Conservation (phyloP, 2,888 invertebrate genomes). For the Coecobrya sp. region DNA sequence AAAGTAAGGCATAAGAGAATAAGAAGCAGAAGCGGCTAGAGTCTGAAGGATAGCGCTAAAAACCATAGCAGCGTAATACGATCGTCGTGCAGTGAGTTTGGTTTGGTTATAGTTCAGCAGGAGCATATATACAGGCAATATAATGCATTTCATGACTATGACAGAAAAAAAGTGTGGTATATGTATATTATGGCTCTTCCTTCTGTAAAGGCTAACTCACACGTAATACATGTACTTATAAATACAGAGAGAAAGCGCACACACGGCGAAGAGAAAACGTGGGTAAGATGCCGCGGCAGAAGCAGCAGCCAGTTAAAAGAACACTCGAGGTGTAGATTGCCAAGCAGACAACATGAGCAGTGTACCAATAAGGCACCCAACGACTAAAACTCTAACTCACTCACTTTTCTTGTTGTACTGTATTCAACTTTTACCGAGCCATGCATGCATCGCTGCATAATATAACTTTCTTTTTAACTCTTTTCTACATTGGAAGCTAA, state of each 20-base stretch:
- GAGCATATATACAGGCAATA: background rate
- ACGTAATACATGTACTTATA: constrained; percentile 28
- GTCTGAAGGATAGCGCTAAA: background rate
- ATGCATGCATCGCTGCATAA: constrained; percentile 65
- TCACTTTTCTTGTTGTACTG: constrained; percentile 48
- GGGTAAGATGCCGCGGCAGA: constrained; percentile 61
- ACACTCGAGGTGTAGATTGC: constrained; percentile 68
- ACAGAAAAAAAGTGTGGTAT: too few relatives aligned
- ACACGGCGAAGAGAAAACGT: constrained; percentile 12
- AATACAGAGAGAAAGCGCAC: background rate
- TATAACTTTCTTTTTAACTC: constrained; percentile 71
- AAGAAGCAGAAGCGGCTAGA: background rate
- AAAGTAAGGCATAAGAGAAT: constrained; percentile 15
- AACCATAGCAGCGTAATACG: background rate
- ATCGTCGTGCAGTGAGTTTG: background rate
- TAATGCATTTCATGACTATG: constrained; percentile 10
- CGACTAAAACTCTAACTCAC: constrained; percentile 48
- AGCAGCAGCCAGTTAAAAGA: constrained; percentile 66
- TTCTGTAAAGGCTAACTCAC: background rate
- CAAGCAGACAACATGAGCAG: constrained; percentile 55
- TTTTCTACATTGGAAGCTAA: constrained; percentile 46
- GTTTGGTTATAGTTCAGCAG: constrained; percentile 21
- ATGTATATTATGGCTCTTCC: too few relatives aligned
- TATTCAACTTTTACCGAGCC: constrained; percentile 66
- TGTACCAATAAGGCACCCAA: constrained; percentile 64